Evolutionary conservation across 2,797 vertebrate genomes (phyloP), one percentile per base, ranked within the genome.

Genomic region (Cheirogaleus major): DNA sequence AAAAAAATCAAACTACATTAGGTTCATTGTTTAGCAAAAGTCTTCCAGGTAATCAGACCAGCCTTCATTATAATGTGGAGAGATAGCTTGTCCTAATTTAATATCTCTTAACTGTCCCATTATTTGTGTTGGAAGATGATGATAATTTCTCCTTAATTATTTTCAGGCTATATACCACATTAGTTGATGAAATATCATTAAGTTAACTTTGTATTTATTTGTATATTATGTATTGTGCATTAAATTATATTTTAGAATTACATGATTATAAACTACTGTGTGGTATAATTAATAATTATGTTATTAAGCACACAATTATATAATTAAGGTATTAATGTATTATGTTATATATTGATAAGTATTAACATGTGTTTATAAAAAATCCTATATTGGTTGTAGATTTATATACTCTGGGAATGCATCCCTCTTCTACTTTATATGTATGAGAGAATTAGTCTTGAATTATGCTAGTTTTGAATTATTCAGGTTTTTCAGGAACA

Each of bases 211-310:
- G 6, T 50, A 89, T 32, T 90, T 79, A 95, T 83, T 90, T 93
- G 38, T 87, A 55, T 95, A 59, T 82, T 95, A 59, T n/a, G 22
- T 87, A 43, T 85, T 97, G 2, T 78, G 35, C 12, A 43, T 94
- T 92, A 95, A 78, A 75, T 93, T 85, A 81, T 94, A 90, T 87
- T 87, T 97, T 85, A 18, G 85, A 97, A 75, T 95, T 80, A 79
- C 6, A n/a, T 91, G 59, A 90, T 93, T 89, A 95, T 88, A 75
- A 87, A 57, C 87, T 11, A 79, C 14, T 91, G 1, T 52, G 9
- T 73, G 84, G 6, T 13, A 92, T 22, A 61, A 91, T 84, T 94
- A 96, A 41, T 85, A 78, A 73, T 85, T 95, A 78, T 92, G 45
- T 32, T 94, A 63, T 88, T 94, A 93, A 52, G 22, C n/a, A 70